A percentile compares a stretch with the other conserved stretches of the same genome.
Conservation (phyloP, 2,797 vertebrate species). For the Bufotes viridis region DNA sequence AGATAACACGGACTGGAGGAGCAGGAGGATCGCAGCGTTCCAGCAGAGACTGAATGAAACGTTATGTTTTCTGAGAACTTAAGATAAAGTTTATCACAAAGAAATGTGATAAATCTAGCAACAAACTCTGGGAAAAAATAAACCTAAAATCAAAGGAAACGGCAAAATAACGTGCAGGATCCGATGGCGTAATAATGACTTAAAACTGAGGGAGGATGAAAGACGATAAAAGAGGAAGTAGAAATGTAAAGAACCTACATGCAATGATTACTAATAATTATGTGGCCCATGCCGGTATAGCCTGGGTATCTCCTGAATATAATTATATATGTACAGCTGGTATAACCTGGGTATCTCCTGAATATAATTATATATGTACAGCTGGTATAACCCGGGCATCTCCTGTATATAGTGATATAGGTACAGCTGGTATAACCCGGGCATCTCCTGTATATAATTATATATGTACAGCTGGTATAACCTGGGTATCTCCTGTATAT, state of each 20-base stretch:
- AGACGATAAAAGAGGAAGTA: constrained; percentile 22
- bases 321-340: not conserved
- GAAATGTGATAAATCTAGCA: constrained; percentile 14
- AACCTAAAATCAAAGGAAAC: not conserved
- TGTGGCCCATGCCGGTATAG: not conserved
- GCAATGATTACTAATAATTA: not conserved
- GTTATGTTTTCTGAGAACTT: not conserved
- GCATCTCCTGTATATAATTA: no score
- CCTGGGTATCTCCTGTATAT: no score
- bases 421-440: no score
- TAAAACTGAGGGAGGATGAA: not conserved
- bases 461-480: no score
- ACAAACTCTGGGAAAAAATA: not conserved
- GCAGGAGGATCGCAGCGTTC: not conserved
- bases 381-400: no score
- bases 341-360: no score
- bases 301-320: not conserved
- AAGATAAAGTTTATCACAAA: constrained; percentile 43
- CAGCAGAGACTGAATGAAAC: not conserved
- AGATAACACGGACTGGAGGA: not conserved
- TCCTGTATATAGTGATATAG: no score
- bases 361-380: no score
- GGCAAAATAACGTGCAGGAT: not conserved
- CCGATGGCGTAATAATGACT: not conserved
- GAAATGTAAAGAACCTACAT: not conserved